Percentiles rank a stretch among this genome's conserved stretches.
These are phyloP conservation scores for Lepisosteus osseus DNA, from an alignment of 2,113 vertebrate species.

Conservation along the genomic window DNA sequence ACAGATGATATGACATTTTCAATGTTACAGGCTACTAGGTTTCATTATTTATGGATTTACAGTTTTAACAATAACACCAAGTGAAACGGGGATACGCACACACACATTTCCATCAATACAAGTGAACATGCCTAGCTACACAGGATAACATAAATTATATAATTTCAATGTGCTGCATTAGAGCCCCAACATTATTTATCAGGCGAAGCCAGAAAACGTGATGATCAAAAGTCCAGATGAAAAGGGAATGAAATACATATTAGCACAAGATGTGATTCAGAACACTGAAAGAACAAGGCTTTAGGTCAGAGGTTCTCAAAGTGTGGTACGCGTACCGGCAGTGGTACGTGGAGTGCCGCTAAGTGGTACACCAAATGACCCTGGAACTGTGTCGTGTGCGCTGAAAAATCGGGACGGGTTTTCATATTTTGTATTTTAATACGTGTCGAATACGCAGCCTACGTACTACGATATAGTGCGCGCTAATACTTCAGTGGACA, in stretches of 20 bases:
- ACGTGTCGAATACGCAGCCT: no score
- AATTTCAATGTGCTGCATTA: conserved; percentile 6
- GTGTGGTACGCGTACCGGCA: no score
- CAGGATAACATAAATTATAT: neutral
- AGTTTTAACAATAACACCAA: conserved; percentile 8
- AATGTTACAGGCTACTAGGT: conserved; percentile 10
- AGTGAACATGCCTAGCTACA: neutral
- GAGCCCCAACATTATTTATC: neutral
- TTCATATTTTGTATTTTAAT: no score
- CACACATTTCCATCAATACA: conserved; percentile 1
- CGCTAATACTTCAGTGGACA: no score
- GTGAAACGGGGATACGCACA: conserved; percentile 10
- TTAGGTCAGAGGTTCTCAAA: conserved; percentile 5
- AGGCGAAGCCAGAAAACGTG: neutral
- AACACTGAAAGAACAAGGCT: neutral
- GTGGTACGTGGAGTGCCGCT: no score
- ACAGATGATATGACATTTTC: conserved; percentile 18
- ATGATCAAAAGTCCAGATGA: conserved; percentile 10
- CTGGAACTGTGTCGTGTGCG: no score
- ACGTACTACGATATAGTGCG: no score
- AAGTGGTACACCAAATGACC: no score
- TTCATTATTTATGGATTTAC: conserved; percentile 20
- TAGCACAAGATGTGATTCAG: conserved; percentile 9
- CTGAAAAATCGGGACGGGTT: no score
- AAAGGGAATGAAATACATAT: neutral